Conservation (phyloP, 2,888 invertebrate genomes). For the Drosophila peninsularis region DNA sequence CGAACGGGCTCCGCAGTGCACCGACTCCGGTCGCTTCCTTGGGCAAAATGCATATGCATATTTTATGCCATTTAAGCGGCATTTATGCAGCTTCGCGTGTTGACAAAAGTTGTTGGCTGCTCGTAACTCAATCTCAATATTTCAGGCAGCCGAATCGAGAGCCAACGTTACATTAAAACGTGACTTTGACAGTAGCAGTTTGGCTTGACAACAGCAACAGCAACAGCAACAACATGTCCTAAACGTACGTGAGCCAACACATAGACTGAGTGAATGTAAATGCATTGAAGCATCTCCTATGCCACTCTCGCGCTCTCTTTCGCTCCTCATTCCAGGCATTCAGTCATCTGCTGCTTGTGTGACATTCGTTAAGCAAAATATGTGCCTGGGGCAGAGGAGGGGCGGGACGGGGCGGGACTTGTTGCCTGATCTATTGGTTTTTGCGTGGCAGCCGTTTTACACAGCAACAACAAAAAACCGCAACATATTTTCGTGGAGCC, state of each 20-base stretch:
- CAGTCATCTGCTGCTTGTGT: conserved; percentile 47
- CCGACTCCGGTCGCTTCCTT: conserved; percentile 35
- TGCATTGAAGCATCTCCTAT: conserved; percentile 54
- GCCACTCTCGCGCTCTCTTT: conserved; percentile 1
- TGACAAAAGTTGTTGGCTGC: conserved; percentile 79
- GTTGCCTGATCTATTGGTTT: conserved; percentile 77
- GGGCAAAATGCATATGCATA: conserved; percentile 72
- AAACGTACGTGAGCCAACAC: conserved; percentile 73
- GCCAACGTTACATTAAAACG: conserved; percentile 75
- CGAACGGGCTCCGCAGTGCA: conserved; percentile 16
- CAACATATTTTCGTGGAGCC: conserved; percentile 71
- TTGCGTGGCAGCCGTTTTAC: conserved; percentile 72
- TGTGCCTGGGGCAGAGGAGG: conserved; percentile 51
- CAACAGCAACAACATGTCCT: conserved; percentile 35
- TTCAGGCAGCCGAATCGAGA: conserved; percentile 68
- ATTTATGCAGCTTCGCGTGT: conserved; percentile 79
- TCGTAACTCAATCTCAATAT: conserved; percentile 78
- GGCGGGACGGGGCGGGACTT: conserved; percentile 19
- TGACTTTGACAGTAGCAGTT: conserved; percentile 79
- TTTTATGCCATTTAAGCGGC: conserved; percentile 80
- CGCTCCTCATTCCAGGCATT: conserved; percentile 35
- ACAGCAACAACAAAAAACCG: conserved; percentile 43
- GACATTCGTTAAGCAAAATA: conserved; percentile 78
- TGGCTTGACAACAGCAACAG: conserved; percentile 34
- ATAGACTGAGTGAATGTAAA: conserved; percentile 55